Percentiles rank a stretch among this genome's conserved stretches.
Evolutionary conservation across 1,140 invertebrate species (phyloP).

Genomic region (Hermetia illucens): DNA sequence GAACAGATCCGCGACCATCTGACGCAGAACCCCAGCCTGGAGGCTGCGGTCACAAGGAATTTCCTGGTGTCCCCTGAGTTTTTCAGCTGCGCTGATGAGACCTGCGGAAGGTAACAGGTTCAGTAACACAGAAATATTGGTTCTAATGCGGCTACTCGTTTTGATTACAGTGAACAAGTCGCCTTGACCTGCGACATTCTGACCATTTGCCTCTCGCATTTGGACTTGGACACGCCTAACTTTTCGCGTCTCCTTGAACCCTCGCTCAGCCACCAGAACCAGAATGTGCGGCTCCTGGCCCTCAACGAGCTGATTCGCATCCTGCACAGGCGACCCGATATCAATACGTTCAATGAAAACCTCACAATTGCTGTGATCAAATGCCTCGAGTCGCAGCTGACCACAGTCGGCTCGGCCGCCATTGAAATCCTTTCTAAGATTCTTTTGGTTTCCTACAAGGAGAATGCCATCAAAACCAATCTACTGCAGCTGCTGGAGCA

Average conservation of each 20-base stretch:
- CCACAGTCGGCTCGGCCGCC: constrained; percentile 10
- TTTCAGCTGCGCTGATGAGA: constrained; percentile 26
- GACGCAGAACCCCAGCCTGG: constrained; percentile 19
- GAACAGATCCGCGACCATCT: constrained; percentile 30
- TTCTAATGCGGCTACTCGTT: constrained; percentile 13
- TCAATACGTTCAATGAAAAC: not conserved
- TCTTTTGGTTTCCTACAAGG: constrained; percentile 19
- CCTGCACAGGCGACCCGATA: constrained; percentile 3
- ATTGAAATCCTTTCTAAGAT: constrained; percentile 15
- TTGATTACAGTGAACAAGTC: constrained; percentile 34
- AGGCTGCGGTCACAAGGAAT: constrained; percentile 19
- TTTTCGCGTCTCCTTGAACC: constrained; percentile 35
- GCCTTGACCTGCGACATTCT: constrained; percentile 43
- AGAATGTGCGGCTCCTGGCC: constrained; percentile 36
- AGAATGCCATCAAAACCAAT: constrained; percentile 15
- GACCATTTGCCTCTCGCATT: constrained; percentile 37
- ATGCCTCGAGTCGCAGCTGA: constrained; percentile 13
- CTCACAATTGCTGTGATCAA: constrained; percentile 8
- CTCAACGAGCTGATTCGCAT: constrained; percentile 32
- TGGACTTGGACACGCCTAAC: constrained; percentile 33
- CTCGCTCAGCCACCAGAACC: constrained; percentile 36
- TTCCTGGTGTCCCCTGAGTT: constrained; percentile 26
- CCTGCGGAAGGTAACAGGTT: constrained; percentile 16
- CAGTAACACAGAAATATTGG: constrained; percentile 22
- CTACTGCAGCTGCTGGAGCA: constrained; percentile 13